Evolutionary conservation across 2,113 vertebrate genomes (phyloP).

Genomic region (Alectura lathami): DNA sequence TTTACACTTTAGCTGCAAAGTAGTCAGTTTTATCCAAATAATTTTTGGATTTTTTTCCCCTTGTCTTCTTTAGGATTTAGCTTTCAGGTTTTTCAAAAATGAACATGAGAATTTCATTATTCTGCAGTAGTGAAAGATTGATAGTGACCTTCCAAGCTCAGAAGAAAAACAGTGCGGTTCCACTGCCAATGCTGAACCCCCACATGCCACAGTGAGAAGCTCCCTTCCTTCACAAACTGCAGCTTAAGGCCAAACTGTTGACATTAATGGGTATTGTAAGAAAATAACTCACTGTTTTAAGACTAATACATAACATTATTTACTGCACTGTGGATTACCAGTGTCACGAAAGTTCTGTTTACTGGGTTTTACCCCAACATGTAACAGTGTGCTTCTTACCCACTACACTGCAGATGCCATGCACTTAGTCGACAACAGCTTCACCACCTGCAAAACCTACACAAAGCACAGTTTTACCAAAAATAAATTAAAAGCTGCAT

Average conservation of each 20-base stretch:
- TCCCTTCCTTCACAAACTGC: neutral
- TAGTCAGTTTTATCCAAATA: neutral
- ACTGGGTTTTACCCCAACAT: neutral
- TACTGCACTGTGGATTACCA: neutral
- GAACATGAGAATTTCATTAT: neutral
- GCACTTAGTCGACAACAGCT: neutral
- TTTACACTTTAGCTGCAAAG: neutral
- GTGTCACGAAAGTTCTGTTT: neutral
- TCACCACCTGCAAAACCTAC: neutral
- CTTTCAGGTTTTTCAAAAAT: neutral
- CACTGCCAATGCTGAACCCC: fast-evolving
- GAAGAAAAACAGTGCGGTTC: neutral
- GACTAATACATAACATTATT: neutral
- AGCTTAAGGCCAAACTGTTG: neutral
- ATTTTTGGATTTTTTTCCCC: too few relatives aligned
- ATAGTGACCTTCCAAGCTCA: neutral
- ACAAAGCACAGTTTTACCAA: neutral
- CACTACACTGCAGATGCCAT: neutral
- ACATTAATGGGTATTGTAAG: neutral
- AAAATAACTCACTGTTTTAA: neutral
- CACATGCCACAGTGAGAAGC: neutral
- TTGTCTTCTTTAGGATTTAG: neutral
- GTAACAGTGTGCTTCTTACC: neutral
- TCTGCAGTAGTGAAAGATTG: neutral
- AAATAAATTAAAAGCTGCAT: neutral